Conservation (phyloP, 2,888 invertebrate species). For the Lepeophtheirus nordmannii region DNA sequence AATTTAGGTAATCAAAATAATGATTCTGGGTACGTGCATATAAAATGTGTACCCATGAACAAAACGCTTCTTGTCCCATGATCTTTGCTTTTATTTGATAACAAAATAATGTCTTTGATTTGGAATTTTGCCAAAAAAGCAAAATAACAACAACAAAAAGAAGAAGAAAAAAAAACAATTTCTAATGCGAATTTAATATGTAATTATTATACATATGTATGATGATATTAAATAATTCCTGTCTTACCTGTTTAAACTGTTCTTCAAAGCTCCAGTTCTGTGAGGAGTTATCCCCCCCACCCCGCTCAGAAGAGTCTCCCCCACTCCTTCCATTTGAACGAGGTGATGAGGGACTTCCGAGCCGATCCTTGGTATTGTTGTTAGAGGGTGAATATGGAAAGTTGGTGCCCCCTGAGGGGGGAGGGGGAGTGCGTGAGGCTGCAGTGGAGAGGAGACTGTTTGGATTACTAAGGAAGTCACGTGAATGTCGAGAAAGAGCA, state of each 20-base stretch:
- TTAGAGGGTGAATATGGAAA: neutral
- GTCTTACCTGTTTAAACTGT: slow-evolving; percentile 97
- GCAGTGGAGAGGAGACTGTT: neutral
- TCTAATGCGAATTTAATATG: neutral
- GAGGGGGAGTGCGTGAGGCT: neutral
- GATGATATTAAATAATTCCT: neutral
- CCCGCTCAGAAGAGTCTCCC: slow-evolving; percentile 6
- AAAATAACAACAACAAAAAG: too few species aligned
- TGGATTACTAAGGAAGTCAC: neutral
- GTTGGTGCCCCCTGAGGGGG: neutral
- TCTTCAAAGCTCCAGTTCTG: slow-evolving; percentile 94
- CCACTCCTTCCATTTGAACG: neutral
- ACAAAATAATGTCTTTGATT: too few species aligned
- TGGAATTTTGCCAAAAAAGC: too few species aligned
- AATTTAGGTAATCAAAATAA: too few species aligned
- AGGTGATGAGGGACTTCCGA: neutral
- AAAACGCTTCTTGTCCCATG: too few species aligned
- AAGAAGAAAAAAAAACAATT: too few species aligned
- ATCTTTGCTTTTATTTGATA: too few species aligned
- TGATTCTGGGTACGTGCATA: too few species aligned
- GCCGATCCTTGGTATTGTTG: neutral
- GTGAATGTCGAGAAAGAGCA: neutral
- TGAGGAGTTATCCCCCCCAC: slow-evolving; percentile 37
- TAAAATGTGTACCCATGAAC: too few species aligned
- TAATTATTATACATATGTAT: neutral